phyloP scores from a whole-genome alignment of 2,888 invertebrate genomes.

The Galeruca laticollis region DNA sequence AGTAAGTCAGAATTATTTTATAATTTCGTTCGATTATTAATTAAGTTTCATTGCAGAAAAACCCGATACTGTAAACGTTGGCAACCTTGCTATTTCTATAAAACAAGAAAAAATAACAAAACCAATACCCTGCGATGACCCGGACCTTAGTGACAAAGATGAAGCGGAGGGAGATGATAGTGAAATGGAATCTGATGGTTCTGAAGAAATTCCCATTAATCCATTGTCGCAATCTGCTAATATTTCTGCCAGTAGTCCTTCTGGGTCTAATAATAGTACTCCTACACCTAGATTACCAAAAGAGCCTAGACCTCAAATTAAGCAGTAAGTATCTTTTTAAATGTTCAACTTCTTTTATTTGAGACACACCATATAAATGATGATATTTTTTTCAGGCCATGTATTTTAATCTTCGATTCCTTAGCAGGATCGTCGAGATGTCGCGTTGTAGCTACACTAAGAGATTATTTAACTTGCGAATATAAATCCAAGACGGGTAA shows the following conservation, averaged over 20 bases:
- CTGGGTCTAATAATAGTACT: constrained; percentile 14
- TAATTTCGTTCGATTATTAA: neutral
- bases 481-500: constrained; percentile 77
- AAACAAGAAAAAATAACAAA: constrained; percentile 63
- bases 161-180: constrained; percentile 83
- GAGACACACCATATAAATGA: too few species aligned
- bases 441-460: constrained; percentile 87
- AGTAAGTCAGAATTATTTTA: constrained; percentile 61
- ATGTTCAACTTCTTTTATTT: neutral
- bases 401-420: constrained; percentile 96
- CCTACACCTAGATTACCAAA: constrained; percentile 39
- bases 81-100: constrained; percentile 69
- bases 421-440: constrained; percentile 85
- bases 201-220: constrained; percentile 63
- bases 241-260: constrained; percentile 16
- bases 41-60: constrained; percentile 39
- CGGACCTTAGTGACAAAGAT: constrained; percentile 78
- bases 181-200: constrained; percentile 71
- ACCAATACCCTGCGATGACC: constrained; percentile 75
- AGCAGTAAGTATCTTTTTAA: constrained; percentile 75
- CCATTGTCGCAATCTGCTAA: constrained; percentile 21
- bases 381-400: constrained; percentile 76
- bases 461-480: constrained; percentile 92
- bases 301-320: constrained; percentile 69
- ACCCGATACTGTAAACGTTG: constrained; percentile 69